Evolutionary conservation across 1,140 invertebrate genomes (phyloP).

Genomic region (Cyclargus thomasi): DNA sequence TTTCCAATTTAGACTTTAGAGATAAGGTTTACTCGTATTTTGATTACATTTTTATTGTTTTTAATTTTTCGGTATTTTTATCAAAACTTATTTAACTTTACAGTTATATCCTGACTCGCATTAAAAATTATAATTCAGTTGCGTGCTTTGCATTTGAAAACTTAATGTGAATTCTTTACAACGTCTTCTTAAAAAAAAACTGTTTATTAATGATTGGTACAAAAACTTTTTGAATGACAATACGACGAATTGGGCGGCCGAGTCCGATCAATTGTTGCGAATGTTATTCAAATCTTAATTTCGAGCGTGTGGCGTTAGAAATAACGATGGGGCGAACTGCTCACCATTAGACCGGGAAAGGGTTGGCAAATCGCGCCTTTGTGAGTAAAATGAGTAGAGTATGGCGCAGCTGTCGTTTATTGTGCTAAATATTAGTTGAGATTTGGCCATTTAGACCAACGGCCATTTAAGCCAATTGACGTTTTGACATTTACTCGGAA

Average conservation of each 20-base stretch:
- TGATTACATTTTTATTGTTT: background rate
- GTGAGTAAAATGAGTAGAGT: conserved; percentile 50
- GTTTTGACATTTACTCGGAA: background rate
- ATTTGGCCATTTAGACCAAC: conserved; percentile 22
- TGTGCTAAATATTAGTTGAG: conserved; percentile 40
- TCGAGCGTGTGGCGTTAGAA: conserved; percentile 32
- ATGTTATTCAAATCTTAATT: conserved; percentile 14
- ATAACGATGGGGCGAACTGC: conserved; percentile 40
- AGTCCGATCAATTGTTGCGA: conserved; percentile 10
- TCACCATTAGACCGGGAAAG: conserved; percentile 61
- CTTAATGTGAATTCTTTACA: background rate
- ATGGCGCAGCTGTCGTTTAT: conserved; percentile 49
- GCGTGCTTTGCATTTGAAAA: background rate
- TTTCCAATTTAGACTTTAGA: background rate
- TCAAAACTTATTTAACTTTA: no score
- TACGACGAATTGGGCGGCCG: background rate
- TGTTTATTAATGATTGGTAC: background rate
- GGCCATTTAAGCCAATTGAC: background rate
- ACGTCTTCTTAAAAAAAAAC: background rate
- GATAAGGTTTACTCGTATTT: background rate
- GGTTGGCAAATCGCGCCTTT: conserved; percentile 64
- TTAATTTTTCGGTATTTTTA: no score
- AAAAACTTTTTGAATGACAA: background rate
- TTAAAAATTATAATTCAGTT: background rate
- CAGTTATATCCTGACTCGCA: background rate